Evolutionary conservation across 2,797 vertebrate species (phyloP).

Genomic region (Chrosomus eos): DNA sequence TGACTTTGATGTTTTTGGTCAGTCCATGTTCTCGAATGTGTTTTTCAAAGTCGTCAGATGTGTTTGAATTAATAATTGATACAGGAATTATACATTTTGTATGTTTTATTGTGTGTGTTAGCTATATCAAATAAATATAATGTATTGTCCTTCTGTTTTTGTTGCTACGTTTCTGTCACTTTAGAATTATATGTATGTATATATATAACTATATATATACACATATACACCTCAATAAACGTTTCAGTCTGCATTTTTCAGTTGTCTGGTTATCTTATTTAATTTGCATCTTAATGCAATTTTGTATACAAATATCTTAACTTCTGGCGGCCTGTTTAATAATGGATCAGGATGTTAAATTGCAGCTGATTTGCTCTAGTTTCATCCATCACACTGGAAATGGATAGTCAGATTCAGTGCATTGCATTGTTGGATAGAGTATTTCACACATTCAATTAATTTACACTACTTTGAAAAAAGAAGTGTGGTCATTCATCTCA

Average conservation of each 20-base stretch:
- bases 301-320: not conserved
- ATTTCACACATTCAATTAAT: not conserved
- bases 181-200: not conserved
- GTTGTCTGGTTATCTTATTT: not conserved
- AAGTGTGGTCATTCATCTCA: not conserved
- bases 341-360: not conserved
- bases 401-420: not conserved
- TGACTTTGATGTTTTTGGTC: conserved; percentile 3
- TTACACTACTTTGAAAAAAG: not conserved
- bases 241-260: not conserved
- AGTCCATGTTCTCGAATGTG: conserved; percentile 2
- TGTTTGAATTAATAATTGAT: not conserved
- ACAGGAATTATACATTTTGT: not conserved
- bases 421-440: not conserved
- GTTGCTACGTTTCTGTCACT: not conserved
- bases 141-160: not conserved
- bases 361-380: not conserved
- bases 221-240: not conserved
- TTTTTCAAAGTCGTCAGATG: not conserved
- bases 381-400: not conserved
- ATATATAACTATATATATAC: not conserved
- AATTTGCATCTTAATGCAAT: not conserved
- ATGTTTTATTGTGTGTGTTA: not conserved
- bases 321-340: not conserved
- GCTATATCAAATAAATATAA: conserved; percentile 2